phyloP scores from a whole-genome alignment of 2,113 vertebrate species.

The Bolborhynchus lineola region DNA sequence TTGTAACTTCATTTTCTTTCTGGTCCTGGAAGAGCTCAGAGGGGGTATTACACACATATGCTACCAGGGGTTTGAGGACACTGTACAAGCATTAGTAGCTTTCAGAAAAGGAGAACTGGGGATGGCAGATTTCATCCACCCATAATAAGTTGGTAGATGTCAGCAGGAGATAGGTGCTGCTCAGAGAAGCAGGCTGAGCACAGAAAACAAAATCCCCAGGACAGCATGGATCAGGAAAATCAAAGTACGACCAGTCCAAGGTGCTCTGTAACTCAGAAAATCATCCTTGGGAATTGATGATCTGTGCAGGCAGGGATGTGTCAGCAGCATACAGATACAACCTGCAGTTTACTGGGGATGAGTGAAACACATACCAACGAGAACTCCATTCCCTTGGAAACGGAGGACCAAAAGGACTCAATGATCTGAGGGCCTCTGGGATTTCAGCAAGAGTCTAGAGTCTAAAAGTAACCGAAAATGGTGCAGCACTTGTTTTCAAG shows the following conservation, averaged over 20 bases:
- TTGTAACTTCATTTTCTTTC: background rate
- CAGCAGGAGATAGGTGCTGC: background rate
- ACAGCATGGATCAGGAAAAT: background rate
- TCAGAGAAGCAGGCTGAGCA: background rate
- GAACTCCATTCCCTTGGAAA: background rate
- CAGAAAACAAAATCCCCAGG: background rate
- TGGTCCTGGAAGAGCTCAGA: background rate
- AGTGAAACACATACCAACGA: background rate
- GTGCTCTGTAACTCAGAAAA: background rate
- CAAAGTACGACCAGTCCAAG: background rate
- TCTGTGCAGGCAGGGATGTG: background rate
- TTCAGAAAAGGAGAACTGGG: background rate
- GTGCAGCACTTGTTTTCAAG: background rate
- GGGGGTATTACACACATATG: background rate
- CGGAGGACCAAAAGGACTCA: background rate
- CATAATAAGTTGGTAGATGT: background rate
- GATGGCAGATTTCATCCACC: background rate
- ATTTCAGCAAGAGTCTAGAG: background rate
- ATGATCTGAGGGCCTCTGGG: background rate
- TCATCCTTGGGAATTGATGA: background rate
- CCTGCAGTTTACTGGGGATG: background rate
- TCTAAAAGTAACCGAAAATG: background rate
- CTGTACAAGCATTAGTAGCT: background rate
- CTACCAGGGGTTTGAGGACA: background rate
- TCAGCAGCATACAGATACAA: background rate